These are phyloP conservation scores for Catamblyrhynchus diadema DNA, from an alignment of 2,797 vertebrate genomes.

Conservation along the genomic window DNA sequence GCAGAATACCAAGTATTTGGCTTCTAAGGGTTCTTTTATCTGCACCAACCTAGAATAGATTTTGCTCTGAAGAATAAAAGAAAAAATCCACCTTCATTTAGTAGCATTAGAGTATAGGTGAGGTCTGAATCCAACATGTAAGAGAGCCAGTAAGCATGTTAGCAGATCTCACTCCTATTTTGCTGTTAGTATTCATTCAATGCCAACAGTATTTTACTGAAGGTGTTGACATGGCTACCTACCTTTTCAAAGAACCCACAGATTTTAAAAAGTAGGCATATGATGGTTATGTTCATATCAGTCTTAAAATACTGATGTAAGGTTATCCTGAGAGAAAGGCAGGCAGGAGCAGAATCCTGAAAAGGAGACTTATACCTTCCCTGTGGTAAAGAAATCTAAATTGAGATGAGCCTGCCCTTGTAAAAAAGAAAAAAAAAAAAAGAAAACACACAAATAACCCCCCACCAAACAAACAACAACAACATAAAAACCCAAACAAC, in stretches of 20 bases:
- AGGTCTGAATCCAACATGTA: neutral
- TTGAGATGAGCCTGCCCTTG: neutral
- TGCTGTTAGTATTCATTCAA: neutral
- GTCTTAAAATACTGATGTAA: neutral
- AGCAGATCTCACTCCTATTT: neutral
- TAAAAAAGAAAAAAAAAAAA: neutral
- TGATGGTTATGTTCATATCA: neutral
- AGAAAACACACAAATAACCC: neutral
- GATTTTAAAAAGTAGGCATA: neutral
- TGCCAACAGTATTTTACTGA: neutral
- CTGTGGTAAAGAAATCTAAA: neutral
- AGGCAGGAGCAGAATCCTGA: neutral
- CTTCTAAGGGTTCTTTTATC: neutral
- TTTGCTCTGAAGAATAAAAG: neutral
- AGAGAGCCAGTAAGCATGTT: neutral
- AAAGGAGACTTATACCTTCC: neutral
- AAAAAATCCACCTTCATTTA: neutral
- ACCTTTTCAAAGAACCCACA: neutral
- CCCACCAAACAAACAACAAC: neutral
- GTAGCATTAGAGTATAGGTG: neutral
- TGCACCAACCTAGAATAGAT: neutral
- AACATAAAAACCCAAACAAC: neutral
- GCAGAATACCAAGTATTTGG: neutral
- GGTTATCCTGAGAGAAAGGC: neutral
- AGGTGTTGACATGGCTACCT: neutral